Evolutionary conservation across 2,113 vertebrate genomes (phyloP).

Genomic region (rabbit (Oryctolagus cuniculus)): mOryCun1.1 NC_091432.1:95235001-95235500

Average conservation of each 20-base stretch:
- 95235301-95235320: too few species aligned
- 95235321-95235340: not conserved
- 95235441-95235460: not conserved
- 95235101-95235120: too few species aligned
- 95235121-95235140: too few species aligned
- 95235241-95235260: not conserved
- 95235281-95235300: not conserved
- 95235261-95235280: not conserved
- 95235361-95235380: conserved; percentile 66
- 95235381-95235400: conserved; percentile 60
- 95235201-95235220: too few species aligned
- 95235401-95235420: conserved; percentile 71
- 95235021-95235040: too few species aligned
- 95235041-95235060: too few species aligned
- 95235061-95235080: too few species aligned
- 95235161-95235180: too few species aligned
- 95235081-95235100: too few species aligned
- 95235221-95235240: not conserved
- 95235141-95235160: too few species aligned
- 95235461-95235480: not conserved
- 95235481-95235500: fast-evolving
- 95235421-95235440: conserved; percentile 69
- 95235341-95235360: conserved; percentile 74
- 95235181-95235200: too few species aligned
- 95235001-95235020: too few species aligned